Evolutionary conservation across 2,113 vertebrate species (phyloP), one percentile per base, ranked within the genome.

Genomic region (Xenus cinereus): DNA sequence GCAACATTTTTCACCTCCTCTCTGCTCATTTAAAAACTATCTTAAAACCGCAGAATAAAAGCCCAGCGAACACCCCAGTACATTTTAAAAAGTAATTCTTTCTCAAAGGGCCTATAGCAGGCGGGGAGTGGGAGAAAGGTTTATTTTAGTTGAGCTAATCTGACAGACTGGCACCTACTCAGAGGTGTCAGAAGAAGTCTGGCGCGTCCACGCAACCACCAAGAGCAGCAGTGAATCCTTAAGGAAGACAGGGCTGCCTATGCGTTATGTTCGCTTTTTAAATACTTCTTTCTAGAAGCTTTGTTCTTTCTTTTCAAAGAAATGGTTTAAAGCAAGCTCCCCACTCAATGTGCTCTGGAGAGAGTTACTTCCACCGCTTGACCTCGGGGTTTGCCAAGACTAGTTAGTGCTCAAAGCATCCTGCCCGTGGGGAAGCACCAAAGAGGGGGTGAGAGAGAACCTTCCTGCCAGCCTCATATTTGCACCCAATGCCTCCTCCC

Each of bases 81-180:
- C 8, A 12, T 60, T 87, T 91, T 76, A 89, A 82, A 90, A 94
- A 81, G 66, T 57, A 96, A 84, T 82, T 94, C 87, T 81, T 77
- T 72, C 77, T 94, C 84, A 71, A 92, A 89, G 53, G 91, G 60
- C 77, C 13, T 22, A 91, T n/a, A 91, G 94, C 81, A 94, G 50
- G 87, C 89, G 93, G 81, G 33, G 74, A 94, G 69, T 85, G 81
- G 89, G 91, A 96, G 91, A 96, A 89, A 87, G 66, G 91, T 94
- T 94, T 97, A 93, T 96, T 97, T 96, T 85, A 91, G 89, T 21
- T 87, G 87, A 95, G 94, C 62, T 96, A 81, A 91, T 92, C 89
- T 96, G 89, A 94, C 89, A 96, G 93, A 93, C 94, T 96, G 93
- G 94, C 96, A 96, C 89, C 91, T 94, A 87, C 94, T 96, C 66